Percentiles rank a stretch among this genome's conserved stretches.
Conservation (phyloP, 2,888 invertebrate genomes). For the Erebia epiphron region DNA sequence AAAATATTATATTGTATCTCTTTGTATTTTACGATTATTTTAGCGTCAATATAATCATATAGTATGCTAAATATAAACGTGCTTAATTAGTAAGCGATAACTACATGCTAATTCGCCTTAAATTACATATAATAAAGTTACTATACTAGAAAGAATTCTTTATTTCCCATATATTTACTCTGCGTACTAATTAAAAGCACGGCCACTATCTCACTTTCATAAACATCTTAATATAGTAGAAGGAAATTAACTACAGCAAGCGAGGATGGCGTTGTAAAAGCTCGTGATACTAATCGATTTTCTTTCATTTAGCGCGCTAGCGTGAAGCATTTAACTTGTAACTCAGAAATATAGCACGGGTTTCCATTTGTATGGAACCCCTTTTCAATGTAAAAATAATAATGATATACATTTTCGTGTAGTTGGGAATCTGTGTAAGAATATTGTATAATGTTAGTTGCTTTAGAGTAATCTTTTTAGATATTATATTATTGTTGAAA, state of each 20-base stretch:
- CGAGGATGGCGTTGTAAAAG: neutral
- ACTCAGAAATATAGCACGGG: neutral
- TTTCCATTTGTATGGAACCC: neutral
- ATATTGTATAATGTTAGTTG: neutral
- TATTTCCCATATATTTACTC: neutral
- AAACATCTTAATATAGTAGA: neutral
- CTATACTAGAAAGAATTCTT: neutral
- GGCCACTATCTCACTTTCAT: neutral
- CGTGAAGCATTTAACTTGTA: neutral
- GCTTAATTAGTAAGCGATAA: neutral
- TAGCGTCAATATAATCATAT: neutral
- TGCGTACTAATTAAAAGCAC: neutral
- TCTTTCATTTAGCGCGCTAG: neutral
- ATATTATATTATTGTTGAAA: neutral
- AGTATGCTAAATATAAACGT: neutral
- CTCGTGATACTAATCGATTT: neutral
- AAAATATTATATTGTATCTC: constrained; percentile 1
- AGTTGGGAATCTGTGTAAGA: neutral
- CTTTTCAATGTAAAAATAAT: neutral
- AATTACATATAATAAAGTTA: neutral
- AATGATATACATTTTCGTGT: neutral
- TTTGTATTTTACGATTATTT: neutral
- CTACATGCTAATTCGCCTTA: neutral
- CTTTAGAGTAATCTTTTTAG: neutral
- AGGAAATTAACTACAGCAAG: neutral